Conservation (phyloP, 2,113 vertebrate species). For the Pseudorhombus dupliciocellatus region DNA sequence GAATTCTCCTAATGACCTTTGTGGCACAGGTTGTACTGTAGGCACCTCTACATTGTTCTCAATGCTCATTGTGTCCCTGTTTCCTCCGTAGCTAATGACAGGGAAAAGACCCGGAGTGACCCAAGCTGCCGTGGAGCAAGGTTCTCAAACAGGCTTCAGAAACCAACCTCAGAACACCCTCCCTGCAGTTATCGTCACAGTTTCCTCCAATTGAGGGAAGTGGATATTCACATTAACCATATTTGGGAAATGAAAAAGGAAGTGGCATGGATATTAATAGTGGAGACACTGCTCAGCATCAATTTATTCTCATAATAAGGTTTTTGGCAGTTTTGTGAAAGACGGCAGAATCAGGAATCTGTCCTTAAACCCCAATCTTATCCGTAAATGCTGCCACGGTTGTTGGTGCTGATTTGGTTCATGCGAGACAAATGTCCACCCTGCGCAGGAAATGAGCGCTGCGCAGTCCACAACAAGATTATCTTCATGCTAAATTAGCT, state of each 20-base stretch:
- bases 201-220: constrained; percentile 46
- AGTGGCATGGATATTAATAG: not conserved
- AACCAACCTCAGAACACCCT: not conserved
- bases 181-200: not conserved
- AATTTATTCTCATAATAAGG: not conserved
- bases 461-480: constrained; percentile 27
- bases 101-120: constrained; percentile 48
- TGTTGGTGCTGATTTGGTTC: constrained; percentile 2
- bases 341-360: not conserved
- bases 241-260: constrained; percentile 29
- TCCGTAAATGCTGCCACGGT: constrained; percentile 17
- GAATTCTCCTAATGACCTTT: constrained; percentile 43
- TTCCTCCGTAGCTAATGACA: constrained; percentile 64
- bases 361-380: constrained; percentile 23
- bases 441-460: constrained; percentile 3
- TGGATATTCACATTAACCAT: not conserved
- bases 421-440: constrained; percentile 44
- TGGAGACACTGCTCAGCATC: not conserved
- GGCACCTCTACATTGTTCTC: constrained; percentile 55
- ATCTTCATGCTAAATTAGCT: constrained; percentile 54
- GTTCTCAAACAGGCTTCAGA: constrained; percentile 1
- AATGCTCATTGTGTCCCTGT: constrained; percentile 65
- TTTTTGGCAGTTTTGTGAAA: constrained; percentile 35
- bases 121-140: constrained; percentile 35
- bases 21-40: constrained; percentile 15